phyloP scores from a whole-genome alignment of 1,140 invertebrate genomes.

The Drosophila elegans region DNA sequence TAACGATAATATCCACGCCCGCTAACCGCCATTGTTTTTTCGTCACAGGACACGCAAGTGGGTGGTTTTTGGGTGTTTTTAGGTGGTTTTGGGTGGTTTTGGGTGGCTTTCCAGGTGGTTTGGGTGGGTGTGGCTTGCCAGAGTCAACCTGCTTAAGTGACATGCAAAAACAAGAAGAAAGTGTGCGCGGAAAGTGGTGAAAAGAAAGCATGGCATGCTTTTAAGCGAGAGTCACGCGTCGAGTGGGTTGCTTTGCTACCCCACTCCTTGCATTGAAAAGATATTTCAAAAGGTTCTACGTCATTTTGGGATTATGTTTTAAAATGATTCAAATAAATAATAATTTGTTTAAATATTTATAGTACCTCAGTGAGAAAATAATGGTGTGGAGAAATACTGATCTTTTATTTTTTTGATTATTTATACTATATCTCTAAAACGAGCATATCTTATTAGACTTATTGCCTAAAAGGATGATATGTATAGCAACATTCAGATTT shows the following conservation, averaged over 20 bases:
- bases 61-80: background rate
- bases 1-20: constrained; percentile 23
- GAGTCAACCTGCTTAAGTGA: constrained; percentile 38
- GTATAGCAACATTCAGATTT: no score
- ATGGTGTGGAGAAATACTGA: no score
- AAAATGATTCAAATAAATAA: no score
- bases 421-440: no score
- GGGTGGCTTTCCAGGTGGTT: background rate
- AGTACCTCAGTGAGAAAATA: no score
- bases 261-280: background rate
- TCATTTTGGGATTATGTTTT: no score
- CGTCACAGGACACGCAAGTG: constrained; percentile 23
- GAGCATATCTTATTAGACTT: no score
- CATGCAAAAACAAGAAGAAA: constrained; percentile 23
- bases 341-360: no score
- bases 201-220: constrained; percentile 17
- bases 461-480: no score
- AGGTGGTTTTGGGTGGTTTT: background rate
- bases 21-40: constrained; percentile 18
- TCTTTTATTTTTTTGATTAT: no score
- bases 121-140: constrained; percentile 16
- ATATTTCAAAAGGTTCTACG: no score
- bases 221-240: constrained; percentile 28
- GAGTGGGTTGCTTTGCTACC: background rate
- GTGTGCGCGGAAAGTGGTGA: background rate